Conservation (phyloP, 2,888 invertebrate species). For the Auanema freiburgensis region DNA sequence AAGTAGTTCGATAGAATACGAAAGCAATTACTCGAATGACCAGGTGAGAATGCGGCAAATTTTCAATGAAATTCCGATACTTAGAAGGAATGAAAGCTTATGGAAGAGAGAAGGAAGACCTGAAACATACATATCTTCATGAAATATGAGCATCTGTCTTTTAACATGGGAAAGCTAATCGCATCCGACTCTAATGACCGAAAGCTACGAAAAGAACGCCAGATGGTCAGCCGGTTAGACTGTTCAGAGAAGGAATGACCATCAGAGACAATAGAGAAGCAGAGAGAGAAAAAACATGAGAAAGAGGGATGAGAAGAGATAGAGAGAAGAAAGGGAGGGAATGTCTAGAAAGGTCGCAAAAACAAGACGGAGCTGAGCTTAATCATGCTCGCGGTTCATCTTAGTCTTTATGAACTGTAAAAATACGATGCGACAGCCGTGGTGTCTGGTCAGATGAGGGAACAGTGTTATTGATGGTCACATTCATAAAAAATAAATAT, state of each 20-base stretch:
- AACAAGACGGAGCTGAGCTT: neutral
- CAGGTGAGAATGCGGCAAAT: too few relatives aligned
- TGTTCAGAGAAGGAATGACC: neutral
- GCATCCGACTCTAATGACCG: slow-evolving; percentile 6
- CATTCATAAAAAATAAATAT: too few relatives aligned
- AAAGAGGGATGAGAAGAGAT: neutral
- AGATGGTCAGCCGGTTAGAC: neutral
- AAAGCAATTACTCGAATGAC: too few relatives aligned
- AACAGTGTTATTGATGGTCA: too few relatives aligned
- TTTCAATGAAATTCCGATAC: too few relatives aligned
- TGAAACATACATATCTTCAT: neutral
- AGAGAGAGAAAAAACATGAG: neutral
- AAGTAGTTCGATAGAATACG: too few relatives aligned
- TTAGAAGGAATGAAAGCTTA: too few relatives aligned
- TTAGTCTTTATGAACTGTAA: too few relatives aligned
- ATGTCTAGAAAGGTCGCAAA: neutral
- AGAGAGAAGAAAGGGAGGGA: neutral
- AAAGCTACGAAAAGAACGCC: neutral
- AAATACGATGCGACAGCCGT: too few relatives aligned
- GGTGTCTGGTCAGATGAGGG: too few relatives aligned
- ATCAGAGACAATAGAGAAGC: neutral
- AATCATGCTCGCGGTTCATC: too few relatives aligned
- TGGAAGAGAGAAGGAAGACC: too few relatives aligned
- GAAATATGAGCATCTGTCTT: slow-evolving; percentile 6
- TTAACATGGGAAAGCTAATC: slow-evolving; percentile 2